Conservation (phyloP, 2,888 invertebrate genomes). For the Tenthredo distinguenda region DNA sequence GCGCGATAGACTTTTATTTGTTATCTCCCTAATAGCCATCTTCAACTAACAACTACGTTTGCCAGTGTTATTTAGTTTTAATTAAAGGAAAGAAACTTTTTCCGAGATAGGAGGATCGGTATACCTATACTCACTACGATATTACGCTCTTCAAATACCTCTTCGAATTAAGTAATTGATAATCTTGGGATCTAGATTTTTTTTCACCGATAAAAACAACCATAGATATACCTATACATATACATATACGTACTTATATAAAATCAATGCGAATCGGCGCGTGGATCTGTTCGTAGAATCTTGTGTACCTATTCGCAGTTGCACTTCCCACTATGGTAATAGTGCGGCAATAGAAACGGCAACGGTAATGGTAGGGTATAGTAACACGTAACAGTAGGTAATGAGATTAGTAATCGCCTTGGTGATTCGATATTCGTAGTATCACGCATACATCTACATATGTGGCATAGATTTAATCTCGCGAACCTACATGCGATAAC, state of each 20-base stretch:
- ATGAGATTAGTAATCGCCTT: conserved; percentile 38
- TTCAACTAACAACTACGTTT: neutral
- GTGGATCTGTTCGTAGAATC: conserved; percentile 3
- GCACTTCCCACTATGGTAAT: conserved; percentile 19
- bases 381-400: conserved; percentile 30
- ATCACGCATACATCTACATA: conserved; percentile 23
- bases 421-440: conserved; percentile 44
- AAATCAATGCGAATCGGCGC: neutral
- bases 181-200: neutral
- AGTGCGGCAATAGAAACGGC: conserved; percentile 34
- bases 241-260: neutral
- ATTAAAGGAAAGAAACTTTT: conserved; percentile 33
- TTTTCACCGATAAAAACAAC: neutral
- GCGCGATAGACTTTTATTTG: neutral
- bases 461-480: conserved; percentile 29
- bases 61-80: conserved; percentile 27
- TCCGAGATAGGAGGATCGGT: neutral
- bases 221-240: neutral
- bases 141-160: neutral
- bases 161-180: neutral
- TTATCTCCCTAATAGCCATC: conserved; percentile 10
- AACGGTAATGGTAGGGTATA: conserved; percentile 36
- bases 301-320: conserved; percentile 26
- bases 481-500: conserved; percentile 6
- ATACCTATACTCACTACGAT: neutral